Evolutionary conservation across 1,140 invertebrate genomes (phyloP).

Genomic region (Portunus trituberculatus): DNA sequence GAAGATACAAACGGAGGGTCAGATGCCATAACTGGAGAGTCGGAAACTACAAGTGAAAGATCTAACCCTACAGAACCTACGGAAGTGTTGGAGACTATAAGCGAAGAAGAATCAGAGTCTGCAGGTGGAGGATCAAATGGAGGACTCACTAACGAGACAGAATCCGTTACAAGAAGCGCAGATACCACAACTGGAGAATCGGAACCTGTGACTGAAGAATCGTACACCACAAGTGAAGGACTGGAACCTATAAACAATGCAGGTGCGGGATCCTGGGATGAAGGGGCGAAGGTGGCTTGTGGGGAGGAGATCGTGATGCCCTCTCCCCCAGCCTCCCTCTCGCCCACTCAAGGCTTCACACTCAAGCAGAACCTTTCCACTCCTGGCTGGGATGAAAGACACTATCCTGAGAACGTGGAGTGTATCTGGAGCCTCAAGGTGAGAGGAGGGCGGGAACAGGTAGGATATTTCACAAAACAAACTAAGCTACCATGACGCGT

Average conservation of each 20-base stretch:
- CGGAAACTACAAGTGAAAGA: background rate
- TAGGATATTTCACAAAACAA: too few relatives aligned
- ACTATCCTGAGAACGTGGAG: background rate
- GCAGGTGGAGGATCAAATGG: too few relatives aligned
- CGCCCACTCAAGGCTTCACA: background rate
- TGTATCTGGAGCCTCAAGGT: slow-evolving; percentile 27
- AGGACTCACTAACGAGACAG: too few relatives aligned
- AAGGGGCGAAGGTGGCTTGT: background rate
- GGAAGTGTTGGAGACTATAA: background rate
- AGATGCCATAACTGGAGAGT: background rate
- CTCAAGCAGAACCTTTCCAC: background rate
- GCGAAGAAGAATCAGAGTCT: background rate
- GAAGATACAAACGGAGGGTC: background rate
- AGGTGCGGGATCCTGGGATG: background rate
- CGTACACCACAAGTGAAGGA: background rate
- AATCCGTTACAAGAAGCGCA: background rate
- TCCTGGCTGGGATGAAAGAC: background rate
- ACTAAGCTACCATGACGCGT: too few relatives aligned
- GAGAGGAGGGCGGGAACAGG: background rate
- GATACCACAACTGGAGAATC: background rate
- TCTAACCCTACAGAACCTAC: background rate
- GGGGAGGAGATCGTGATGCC: background rate
- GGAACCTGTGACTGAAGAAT: background rate
- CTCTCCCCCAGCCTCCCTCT: background rate
- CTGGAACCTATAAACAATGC: background rate